Percentiles rank a stretch among this genome's conserved stretches.
Evolutionary conservation across 2,113 vertebrate species (phyloP).

Genomic region (Triplophysa tibetana): DNA sequence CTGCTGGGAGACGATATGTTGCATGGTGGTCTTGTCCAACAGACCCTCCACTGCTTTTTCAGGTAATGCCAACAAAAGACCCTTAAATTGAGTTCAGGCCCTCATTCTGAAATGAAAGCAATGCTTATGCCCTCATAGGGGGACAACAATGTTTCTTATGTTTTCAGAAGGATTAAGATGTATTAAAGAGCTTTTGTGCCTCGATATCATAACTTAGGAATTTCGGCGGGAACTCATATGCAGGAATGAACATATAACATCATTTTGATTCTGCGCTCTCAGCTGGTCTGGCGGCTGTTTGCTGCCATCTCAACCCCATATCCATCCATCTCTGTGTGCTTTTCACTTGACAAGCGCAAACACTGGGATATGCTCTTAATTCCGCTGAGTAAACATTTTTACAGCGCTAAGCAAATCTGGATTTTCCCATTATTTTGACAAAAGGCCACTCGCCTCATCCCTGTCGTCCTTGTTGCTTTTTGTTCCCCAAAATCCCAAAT

Average conservation of each 20-base stretch:
- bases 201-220: too few species aligned
- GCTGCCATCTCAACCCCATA: not conserved
- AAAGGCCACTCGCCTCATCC: constrained; percentile 48
- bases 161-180: constrained; percentile 31
- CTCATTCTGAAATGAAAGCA: constrained; percentile 38
- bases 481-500: constrained; percentile 52
- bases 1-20: constrained; percentile 46
- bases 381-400: constrained; percentile 44
- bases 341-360: constrained; percentile 27
- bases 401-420: constrained; percentile 46
- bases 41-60: constrained; percentile 49
- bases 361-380: constrained; percentile 39
- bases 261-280: not conserved
- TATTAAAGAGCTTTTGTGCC: not conserved
- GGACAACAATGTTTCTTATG: constrained; percentile 41
- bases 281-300: not conserved
- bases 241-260: not conserved
- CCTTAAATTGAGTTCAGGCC: constrained; percentile 50
- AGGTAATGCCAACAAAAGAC: constrained; percentile 55
- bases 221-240: too few species aligned
- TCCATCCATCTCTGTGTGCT: not conserved
- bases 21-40: constrained; percentile 57
- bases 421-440: constrained; percentile 52
- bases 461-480: constrained; percentile 37
- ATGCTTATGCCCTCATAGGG: constrained; percentile 40